These are phyloP conservation scores for Trochalopteron elliotii DNA, from an alignment of 2,113 vertebrate genomes.

Conservation along the genomic window DNA sequence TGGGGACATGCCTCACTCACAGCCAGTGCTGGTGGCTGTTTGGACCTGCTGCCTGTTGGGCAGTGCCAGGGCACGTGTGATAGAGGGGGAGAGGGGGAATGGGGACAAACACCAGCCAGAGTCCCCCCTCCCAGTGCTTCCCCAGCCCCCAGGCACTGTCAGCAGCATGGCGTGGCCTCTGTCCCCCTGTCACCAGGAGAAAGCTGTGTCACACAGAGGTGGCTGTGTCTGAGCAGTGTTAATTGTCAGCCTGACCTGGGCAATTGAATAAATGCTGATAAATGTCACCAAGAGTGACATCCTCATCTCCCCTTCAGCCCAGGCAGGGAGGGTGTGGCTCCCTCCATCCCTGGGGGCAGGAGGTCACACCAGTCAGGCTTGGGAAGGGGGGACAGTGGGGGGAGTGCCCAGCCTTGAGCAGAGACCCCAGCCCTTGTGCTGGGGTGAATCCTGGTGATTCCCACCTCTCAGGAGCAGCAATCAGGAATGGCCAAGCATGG, in stretches of 20 bases:
- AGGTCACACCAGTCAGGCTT: not conserved
- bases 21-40: not conserved
- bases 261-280: slow-evolving; percentile 24
- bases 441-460: not conserved
- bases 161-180: not conserved
- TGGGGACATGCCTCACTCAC: not conserved
- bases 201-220: not conserved
- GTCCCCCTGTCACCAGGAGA: not conserved
- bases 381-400: rapidly evolving
- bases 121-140: not conserved
- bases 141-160: not conserved
- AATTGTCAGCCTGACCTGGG: not conserved
- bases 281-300: not conserved
- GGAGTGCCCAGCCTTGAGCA: not conserved
- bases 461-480: not conserved
- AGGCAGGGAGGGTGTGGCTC: not conserved
- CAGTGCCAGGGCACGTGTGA: not conserved
- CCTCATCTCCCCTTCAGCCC: not conserved
- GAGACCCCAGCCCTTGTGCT: not conserved
- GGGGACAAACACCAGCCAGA: not conserved
- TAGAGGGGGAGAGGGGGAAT: not conserved
- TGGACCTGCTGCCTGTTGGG: not conserved
- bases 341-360: not conserved
- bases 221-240: not conserved
- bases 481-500: no score